A percentile compares a stretch with the other conserved stretches of the same genome.
These are phyloP conservation scores for Meles meles DNA, from an alignment of 2,113 vertebrate species.

Conservation along the genomic window DNA sequence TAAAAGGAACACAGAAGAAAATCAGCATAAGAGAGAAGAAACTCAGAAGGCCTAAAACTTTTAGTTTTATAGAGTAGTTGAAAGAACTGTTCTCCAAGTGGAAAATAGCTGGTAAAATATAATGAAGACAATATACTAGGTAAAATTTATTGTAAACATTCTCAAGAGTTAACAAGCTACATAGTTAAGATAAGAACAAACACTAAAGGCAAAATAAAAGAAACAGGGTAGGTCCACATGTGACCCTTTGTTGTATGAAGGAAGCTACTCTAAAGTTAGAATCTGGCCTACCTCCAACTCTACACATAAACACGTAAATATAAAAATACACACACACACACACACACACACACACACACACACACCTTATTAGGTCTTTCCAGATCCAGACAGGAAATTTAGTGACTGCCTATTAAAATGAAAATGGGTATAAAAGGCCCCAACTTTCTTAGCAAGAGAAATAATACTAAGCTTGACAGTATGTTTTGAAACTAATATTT, in stretches of 20 bases:
- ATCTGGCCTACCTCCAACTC: neutral
- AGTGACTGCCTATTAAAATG: neutral
- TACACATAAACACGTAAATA: neutral
- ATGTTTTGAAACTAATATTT: neutral
- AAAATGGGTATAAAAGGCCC: neutral
- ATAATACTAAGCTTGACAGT: neutral
- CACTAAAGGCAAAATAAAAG: neutral
- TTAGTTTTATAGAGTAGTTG: neutral
- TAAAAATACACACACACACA: neutral
- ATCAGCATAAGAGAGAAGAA: neutral
- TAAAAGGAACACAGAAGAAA: neutral
- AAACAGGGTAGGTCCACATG: neutral
- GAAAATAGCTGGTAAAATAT: neutral
- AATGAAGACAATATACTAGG: neutral
- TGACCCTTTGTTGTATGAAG: neutral
- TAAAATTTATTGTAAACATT: neutral
- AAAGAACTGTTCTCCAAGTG: neutral
- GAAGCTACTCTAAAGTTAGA: neutral
- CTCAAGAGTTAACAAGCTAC: neutral
- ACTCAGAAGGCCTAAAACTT: neutral
- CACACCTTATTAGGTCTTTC: neutral
- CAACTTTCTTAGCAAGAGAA: constrained; percentile 31
- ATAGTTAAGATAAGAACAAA: neutral
- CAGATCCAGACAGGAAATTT: neutral
- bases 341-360: neutral